phyloP scores from a whole-genome alignment of 2,888 invertebrate genomes.

The Microdon myrmicae region DNA sequence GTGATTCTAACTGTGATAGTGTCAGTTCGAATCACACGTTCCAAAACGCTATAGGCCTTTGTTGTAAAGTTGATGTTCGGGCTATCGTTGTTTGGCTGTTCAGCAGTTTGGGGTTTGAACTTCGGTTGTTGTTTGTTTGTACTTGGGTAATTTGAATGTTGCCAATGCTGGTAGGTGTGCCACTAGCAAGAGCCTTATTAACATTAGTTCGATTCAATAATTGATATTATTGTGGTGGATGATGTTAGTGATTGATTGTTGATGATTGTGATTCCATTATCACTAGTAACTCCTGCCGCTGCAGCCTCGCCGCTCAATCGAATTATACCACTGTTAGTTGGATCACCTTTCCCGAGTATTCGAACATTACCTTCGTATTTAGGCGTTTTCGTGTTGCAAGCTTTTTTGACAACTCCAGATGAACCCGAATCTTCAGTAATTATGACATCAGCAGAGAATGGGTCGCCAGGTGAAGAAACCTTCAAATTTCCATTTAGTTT shows the following conservation, averaged over 20 bases:
- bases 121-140: constrained; percentile 43
- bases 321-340: constrained; percentile 62
- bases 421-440: constrained; percentile 63
- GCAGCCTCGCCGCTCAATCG: constrained; percentile 57
- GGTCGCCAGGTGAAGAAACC: constrained; percentile 3
- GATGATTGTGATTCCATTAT: constrained; percentile 17
- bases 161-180: constrained; percentile 40
- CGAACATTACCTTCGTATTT: constrained; percentile 65
- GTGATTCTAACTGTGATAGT: too few species aligned
- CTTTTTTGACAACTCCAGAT: constrained; percentile 64
- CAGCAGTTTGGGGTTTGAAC: constrained; percentile 35
- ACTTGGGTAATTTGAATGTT: constrained; percentile 52
- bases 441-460: constrained; percentile 64
- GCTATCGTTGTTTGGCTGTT: constrained; percentile 48
- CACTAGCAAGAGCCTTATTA: constrained; percentile 16
- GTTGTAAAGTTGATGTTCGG: constrained; percentile 21
- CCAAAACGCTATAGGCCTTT: too few species aligned
- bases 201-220: constrained; percentile 13
- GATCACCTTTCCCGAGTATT: constrained; percentile 63
- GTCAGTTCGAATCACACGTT: too few species aligned
- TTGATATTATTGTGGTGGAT: constrained; percentile 32
- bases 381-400: constrained; percentile 57
- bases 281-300: constrained; percentile 25
- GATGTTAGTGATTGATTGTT: constrained; percentile 24
- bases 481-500: constrained; percentile 61